Conservation (phyloP, 2,113 vertebrate species). For the Paraplagusia blochii region DNA sequence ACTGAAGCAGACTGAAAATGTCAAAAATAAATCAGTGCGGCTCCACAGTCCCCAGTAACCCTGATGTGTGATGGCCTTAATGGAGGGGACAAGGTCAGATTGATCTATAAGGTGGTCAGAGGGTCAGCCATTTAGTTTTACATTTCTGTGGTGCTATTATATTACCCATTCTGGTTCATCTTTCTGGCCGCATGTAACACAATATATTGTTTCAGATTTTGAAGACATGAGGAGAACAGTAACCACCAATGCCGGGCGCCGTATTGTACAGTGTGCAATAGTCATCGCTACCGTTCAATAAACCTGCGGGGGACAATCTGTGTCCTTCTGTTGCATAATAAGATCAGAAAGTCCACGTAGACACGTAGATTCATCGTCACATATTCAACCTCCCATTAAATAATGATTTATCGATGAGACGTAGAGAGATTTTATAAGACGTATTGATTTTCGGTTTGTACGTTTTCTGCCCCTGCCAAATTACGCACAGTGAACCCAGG, state of each 20-base stretch:
- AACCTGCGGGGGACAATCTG: neutral
- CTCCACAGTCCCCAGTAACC: neutral
- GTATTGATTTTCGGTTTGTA: neutral
- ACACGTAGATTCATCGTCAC: no score
- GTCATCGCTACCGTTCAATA: neutral
- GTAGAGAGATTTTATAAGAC: neutral
- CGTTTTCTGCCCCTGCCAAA: neutral
- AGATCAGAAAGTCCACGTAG: neutral
- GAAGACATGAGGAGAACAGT: neutral
- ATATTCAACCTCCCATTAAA: no score
- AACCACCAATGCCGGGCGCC: neutral
- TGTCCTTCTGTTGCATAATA: neutral
- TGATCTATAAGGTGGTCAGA: conserved; percentile 29
- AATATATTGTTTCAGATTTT: conserved; percentile 9
- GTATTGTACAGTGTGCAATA: conserved; percentile 1
- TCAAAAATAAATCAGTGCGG: neutral
- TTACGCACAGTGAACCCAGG: neutral
- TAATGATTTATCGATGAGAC: no score
- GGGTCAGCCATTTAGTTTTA: conserved; percentile 12
- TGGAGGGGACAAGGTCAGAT: conserved; percentile 18
- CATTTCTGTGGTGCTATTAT: conserved; percentile 14
- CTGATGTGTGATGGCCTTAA: conserved; percentile 9
- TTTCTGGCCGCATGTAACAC: conserved; percentile 7
- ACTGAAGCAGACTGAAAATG: neutral
- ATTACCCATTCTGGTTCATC: conserved; percentile 25